Evolutionary conservation across 1,140 invertebrate species (phyloP), one percentile per base, ranked within the genome.

Genomic region (Araneus ventricosus): DNA sequence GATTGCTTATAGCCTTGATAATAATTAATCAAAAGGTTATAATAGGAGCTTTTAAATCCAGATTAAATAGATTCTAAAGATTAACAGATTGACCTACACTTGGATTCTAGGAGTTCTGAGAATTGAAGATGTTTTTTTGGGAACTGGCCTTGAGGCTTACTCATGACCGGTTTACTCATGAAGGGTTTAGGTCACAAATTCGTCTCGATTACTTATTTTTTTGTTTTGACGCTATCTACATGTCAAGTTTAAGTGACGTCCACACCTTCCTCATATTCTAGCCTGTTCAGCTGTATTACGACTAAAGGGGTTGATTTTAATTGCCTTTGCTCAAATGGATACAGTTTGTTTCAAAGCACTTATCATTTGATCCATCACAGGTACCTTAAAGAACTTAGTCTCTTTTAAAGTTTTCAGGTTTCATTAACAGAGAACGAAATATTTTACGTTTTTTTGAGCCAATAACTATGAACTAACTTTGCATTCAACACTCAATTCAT

Each of bases 121-220:
- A 75, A 75, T 37, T 17, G 34, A 4, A 30, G 30, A 75, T 75
- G 70, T 75, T 34, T 75, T 63, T 75, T 34, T 75, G 30, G 34
- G 4, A 34, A 75, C 70, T 75, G 70, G 20, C 70, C 70, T 75
- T 37, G 30, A 75, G 70, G 70, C 70, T 17, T 37, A 6, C 34
- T 75, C 70, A 75, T 75, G 70, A 75, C 70, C 70, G 30, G 70
- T 75, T 75, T 75, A 22, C 70, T 61, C 45, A 17, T 17, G 27
- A 75, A 75, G 30, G n/a, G 20, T 22, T 75, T 75, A 75, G 70
- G 70, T 75, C 70, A 75, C 14, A 75, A 75, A 75, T 75, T 75
- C 70, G 34, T 22, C 30, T 75, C 30, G 59, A 63, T 63, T 22
- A 24, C n/a, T 63, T 75, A 27, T 67, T 67, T 67, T 75, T 34